Base-by-base conservation (phyloP, 1,140 invertebrate species). In the Melanaphis sacchari region DNA sequence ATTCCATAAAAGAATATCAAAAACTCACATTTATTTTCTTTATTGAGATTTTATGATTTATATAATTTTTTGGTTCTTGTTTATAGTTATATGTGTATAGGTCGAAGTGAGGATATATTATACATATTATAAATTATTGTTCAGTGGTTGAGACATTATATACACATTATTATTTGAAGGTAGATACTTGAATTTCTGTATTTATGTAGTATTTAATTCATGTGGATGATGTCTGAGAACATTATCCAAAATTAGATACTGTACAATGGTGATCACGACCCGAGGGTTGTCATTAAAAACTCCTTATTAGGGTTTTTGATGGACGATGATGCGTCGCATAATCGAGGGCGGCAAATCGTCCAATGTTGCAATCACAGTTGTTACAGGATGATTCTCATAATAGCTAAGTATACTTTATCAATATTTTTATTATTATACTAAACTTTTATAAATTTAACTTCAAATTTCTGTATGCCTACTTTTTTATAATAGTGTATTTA, bases 261-360 rank as follows among this genome's bases (percentile, higher is more conserved):
- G 3, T 66, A 4, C 31, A 38, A 82, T 2, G 36, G 22, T 81
- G 36, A 38, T 22, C n/a, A 24, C 36, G 11, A 9, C 11, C 41
- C 41, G 31, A 46, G 85, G 85, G 85, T n/a, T 46, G 85, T 87
- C n/a, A 87, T 87, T 87, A 87, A 87, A 87, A 87, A 87, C 85
- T 87, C 85, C 21, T 87, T 66, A 66, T 66, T n/a, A 15, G 59
- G 59, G 59, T 66, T n/a, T 5, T n/a, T 59, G 54, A 66, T n/a
- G 31, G 5, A n/a, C 59, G 15, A 66, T 66, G 31, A 66, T n/a
- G 59, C 31, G 15, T 66, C 4, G 59, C 31, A 0, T 66, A 66
- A 66, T n/a, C 15, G 31, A 66, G 59, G 15, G 31, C 59, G 31
- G 31, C n/a, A 18, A 66, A 66, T 66, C 59, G 31, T 66, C 59